Evolutionary conservation across 2,113 vertebrate species (phyloP), one percentile per base, ranked within the genome.

Genomic region (Carollia perspicillata): DNA sequence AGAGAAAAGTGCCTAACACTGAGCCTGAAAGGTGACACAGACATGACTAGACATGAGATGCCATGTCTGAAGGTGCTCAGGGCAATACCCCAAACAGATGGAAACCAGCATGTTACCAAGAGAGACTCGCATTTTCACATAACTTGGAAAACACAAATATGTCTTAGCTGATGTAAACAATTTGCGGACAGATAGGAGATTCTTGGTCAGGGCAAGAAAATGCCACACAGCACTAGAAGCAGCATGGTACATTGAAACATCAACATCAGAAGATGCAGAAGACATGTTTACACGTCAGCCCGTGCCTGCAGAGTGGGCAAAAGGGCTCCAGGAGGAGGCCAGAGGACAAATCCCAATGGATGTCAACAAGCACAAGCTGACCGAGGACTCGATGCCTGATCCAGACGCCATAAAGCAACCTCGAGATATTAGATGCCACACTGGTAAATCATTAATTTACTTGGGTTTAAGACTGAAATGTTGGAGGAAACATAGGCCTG

Each of bases 221-320:
- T 44, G 23, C 8, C 37, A 40, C 12, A 5, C 2, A 51, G 18
- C 2, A 30, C 42, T 11, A 53, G 53, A 47, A 12, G 8, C 17
- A 75, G 17, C 26, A 18, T 2, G 17, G 4, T 26, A 12, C 58
- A 0, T 26, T 47, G 23, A 22, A 35, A n/a, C 9, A 40, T 18
- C 18, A 33, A 20, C 40, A 28, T 28, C 11, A 60, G 69, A 40
- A 23, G 6, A 6, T 42, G 28, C 58, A 37, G 20, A 20, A 8
- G 7, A n/a, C 18, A 2, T 0, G 0, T 30, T 23, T 42, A 5
- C 33, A 4, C 3, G 20, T 26, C 47, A 35, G 28, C 33, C 1
- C 0, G 5, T 13, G 1, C 42, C 40, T 47, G 1, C 28, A 11
- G 1, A 8, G 53, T 75, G 22, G 18, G 2, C 0, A 1, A 28